Base-by-base conservation (phyloP, 2,113 vertebrate species). In the Odobenus rosmarus region DNA sequence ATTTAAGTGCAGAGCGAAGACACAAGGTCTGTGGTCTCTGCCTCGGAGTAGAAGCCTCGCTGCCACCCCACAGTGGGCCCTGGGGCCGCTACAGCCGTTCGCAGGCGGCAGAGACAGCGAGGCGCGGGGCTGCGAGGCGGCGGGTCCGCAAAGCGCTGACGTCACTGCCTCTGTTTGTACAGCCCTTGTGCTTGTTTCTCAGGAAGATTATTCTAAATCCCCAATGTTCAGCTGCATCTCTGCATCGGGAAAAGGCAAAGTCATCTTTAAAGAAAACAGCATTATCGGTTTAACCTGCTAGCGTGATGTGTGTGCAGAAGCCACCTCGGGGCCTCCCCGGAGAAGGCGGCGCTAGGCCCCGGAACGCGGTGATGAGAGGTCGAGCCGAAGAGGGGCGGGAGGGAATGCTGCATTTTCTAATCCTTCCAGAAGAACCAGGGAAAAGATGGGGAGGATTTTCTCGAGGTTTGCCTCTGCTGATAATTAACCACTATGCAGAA, bases 161-260 rank as follows among this genome's bases (percentile, higher is more conserved):
- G 53, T 39, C 77, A 53, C 62, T 1, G 21, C 84, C 77, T 74
- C 96, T 90, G 80, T 97, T 85, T 95, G 92, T 84, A 82, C 53
- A 69, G 94, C 83, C 62, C 97, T 96, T 89, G 92, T 88, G 36
- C 96, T 98, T 98, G 88, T 97, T 98, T 98, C 96, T 96, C 72
- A 59, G 79, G 76, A 42, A 97, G 95, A 94, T 98, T 94, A 96
- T 49, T 77, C 97, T 0, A 0, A 93, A 79, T 89, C 98, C 96
- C 96, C 92, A 26, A 33, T 90, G 92, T 90, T 69, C 90, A 80
- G 76, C 28, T 53, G 82, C 92, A 76, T 96, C 97, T 98, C 84
- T 86, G 89, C 88, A n/a, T 96, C 0, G 0, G 36, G 51, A 86
- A 96, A 79, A 93, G 87, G 88, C 96, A 95, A 72, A 69, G 76